phyloP scores from a whole-genome alignment of 1,140 invertebrate species.

The Cryptotermes secundus region DNA sequence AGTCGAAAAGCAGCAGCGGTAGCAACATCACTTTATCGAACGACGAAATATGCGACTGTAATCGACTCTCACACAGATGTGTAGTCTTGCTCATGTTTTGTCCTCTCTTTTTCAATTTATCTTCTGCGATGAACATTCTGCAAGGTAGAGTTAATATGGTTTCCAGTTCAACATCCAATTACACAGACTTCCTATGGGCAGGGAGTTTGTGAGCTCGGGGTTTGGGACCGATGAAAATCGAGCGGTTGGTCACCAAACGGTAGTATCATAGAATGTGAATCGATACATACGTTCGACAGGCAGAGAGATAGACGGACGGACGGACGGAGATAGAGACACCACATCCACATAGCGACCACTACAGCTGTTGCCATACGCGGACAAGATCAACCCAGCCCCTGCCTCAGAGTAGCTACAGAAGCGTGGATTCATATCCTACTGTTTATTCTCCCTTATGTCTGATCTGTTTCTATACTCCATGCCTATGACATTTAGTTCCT shows the following conservation, averaged over 20 bases:
- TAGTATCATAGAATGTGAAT: background rate
- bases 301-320: too few relatives aligned
- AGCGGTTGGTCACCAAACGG: conserved; percentile 18
- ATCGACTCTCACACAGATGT: background rate
- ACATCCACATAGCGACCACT: conserved; percentile 22
- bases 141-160: conserved; percentile 28
- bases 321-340: background rate
- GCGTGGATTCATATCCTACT: background rate
- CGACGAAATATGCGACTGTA: background rate
- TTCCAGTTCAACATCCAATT: conserved; percentile 31
- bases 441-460: background rate
- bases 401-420: background rate
- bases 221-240: background rate
- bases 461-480: background rate
- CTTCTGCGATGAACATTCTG: background rate
- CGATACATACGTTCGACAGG: background rate
- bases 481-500: too few relatives aligned
- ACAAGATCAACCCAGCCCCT: conserved; percentile 25
- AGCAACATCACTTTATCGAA: background rate
- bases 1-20: background rate
- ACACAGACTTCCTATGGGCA: background rate
- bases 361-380: conserved; percentile 27
- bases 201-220: background rate
- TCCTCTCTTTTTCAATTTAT: conserved; percentile 2
- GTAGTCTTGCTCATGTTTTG: background rate